Evolutionary conservation across 2,797 vertebrate species (phyloP), one percentile per base, ranked within the genome.

Genomic region (Cossypha dichroa): DNA sequence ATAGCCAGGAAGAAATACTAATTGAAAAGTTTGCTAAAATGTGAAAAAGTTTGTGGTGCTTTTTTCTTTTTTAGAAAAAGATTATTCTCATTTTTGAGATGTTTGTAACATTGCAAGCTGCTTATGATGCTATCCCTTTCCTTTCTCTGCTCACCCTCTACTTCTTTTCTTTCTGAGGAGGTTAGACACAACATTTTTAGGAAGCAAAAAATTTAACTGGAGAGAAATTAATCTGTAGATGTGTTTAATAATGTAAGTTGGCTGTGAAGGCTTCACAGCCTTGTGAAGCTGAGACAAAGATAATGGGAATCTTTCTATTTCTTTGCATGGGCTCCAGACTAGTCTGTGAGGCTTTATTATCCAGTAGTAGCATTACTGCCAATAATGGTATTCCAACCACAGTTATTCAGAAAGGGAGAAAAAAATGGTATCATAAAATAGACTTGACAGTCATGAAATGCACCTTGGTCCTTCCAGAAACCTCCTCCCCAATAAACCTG

Each of bases 21-120:
- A 97, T 97, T 97, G 96, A 97, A 98, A 98, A 98, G 97, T 98
- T 98, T 97, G 81, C 81, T 95, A 93, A 91, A 97, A 97, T 90
- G 85, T 45, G 83, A 90, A 90, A 93, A 97, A 98, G 96, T 98
- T 98, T 87, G 73, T 11, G 46, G 33, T 84, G 38, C 5, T 26
- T 75, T 76, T 86, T 48, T 76, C 17, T n/a, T 5, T 70, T 52
- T 38, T 31, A 22, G 48, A 55, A 34, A 40, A 49, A 36, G 8
- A 69, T 70, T 43, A 55, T 91, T 88, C 56, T 88, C 13, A 10
- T n/a, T n/a, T n/a, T n/a, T n/a, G n/a, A n/a, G n/a, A n/a, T 95
- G 68, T 91, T 85, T 41, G 40, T 49, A 84, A 72, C 60, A 45
- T 78, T 79, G 45, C 81, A 91, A 85, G 69, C 87, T 87, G 82